These are phyloP conservation scores for Drosophila ogumai DNA, from an alignment of 1,140 invertebrate genomes.

Conservation along the genomic window DNA sequence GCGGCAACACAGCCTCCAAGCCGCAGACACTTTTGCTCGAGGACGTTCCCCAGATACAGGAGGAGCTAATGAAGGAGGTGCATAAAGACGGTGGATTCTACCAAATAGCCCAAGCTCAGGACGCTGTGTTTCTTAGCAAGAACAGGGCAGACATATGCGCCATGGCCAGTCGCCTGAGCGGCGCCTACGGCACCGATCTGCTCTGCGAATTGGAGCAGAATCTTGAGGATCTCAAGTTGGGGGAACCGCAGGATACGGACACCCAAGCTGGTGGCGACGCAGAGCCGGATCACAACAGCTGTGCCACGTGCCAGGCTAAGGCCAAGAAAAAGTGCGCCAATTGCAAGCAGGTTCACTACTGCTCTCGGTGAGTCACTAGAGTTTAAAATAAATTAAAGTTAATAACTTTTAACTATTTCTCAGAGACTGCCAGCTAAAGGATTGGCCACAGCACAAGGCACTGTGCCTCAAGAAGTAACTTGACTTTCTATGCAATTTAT, in stretches of 20 bases:
- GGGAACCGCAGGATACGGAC: slow-evolving; percentile 26
- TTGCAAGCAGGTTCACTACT: slow-evolving; percentile 86
- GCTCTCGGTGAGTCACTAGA: slow-evolving; percentile 75
- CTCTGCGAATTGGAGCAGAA: slow-evolving; percentile 85
- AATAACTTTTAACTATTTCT: not conserved
- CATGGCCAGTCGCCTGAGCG: slow-evolving; percentile 85
- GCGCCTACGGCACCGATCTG: slow-evolving; percentile 86
- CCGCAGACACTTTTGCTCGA: slow-evolving; percentile 86
- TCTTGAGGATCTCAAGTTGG: slow-evolving; percentile 34
- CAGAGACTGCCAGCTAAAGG: slow-evolving; percentile 85
- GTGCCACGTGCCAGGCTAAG: slow-evolving; percentile 83
- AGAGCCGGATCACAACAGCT: slow-evolving; percentile 52
- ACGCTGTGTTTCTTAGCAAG: slow-evolving; percentile 85
- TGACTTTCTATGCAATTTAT: not conserved
- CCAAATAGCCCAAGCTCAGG: slow-evolving; percentile 87
- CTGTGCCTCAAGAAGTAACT: slow-evolving; percentile 35
- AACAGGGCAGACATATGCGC: slow-evolving; percentile 85
- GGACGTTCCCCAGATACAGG: slow-evolving; percentile 85
- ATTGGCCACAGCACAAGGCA: slow-evolving; percentile 86
- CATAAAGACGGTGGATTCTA: slow-evolving; percentile 86
- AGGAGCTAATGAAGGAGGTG: slow-evolving; percentile 83
- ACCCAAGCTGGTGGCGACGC: slow-evolving; percentile 13
- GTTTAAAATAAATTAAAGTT: not conserved
- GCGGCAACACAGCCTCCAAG: slow-evolving; percentile 51
- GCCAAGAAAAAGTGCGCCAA: slow-evolving; percentile 86